phyloP scores from a whole-genome alignment of 2,113 vertebrate species.

The Pavo muticus region DNA sequence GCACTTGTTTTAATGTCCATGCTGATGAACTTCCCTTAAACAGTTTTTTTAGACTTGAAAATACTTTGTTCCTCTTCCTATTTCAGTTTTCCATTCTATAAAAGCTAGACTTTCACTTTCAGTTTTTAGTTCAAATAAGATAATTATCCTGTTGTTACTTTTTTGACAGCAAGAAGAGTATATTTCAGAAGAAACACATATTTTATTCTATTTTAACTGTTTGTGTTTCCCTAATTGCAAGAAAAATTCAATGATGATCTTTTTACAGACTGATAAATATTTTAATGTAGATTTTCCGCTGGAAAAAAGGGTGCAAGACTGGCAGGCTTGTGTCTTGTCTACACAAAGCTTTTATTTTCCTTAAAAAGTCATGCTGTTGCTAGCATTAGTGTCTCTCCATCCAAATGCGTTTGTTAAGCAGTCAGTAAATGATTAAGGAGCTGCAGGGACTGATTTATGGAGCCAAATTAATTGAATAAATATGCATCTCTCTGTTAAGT shows the following conservation, averaged over 20 bases:
- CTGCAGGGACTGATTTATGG: conserved; percentile 60
- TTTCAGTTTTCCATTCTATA: conserved; percentile 34
- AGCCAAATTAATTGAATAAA: conserved; percentile 67
- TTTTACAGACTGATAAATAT: conserved; percentile 73
- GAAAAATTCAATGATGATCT: conserved; percentile 72
- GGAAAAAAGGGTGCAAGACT: conserved; percentile 28
- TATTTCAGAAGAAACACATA: conserved; percentile 61
- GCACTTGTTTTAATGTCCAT: background rate
- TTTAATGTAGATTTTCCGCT: conserved; percentile 42
- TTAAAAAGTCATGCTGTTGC: conserved; percentile 38
- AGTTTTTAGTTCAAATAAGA: conserved; percentile 71
- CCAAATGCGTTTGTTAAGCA: conserved; percentile 63
- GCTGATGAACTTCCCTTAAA: background rate
- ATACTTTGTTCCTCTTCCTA: conserved; percentile 10
- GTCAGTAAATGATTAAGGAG: conserved; percentile 71
- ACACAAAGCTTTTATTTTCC: conserved; percentile 58
- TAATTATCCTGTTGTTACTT: conserved; percentile 65
- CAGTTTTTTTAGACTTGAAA: background rate
- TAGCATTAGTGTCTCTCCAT: conserved; percentile 48
- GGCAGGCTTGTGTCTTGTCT: conserved; percentile 58
- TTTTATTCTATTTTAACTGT: conserved; percentile 75
- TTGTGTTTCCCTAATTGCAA: conserved; percentile 74
- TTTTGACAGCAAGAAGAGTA: conserved; percentile 66
- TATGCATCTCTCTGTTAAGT: conserved; percentile 5
- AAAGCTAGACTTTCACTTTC: conserved; percentile 62